Base-by-base conservation (phyloP, 1,140 invertebrate genomes). In the Brachionus paranguensis region DNA sequence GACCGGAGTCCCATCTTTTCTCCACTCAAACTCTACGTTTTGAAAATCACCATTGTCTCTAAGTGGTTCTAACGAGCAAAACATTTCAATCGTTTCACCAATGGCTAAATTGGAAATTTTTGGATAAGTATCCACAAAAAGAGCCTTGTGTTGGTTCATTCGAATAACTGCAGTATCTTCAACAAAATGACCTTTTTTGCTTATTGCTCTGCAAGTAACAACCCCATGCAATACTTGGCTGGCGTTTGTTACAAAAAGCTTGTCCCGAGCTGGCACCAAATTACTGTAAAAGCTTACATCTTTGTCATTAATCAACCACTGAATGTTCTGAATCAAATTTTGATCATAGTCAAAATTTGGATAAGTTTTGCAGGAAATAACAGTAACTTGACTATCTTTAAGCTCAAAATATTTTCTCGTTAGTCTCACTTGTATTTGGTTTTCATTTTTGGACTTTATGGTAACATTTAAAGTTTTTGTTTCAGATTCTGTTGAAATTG, bases 131-230 rank as follows among this genome's bases (percentile, higher is more conserved):
- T 76, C 72, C 7, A 50, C 43, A 24, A 27, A 37, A 27, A 76
- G 11, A 27, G 72, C 10, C 5, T 50, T 47, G 24, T 27, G 27
- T 11, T 47, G 27, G 43, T 76, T 50, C 43, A 76, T 29, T 76
- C 45, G 17, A 27, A 76, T 76, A 11, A 76, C 72, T 3, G 72
- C 72, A 50, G 72, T 76, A 20, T 76, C 72, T 76, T 76, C 72
- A 50, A 50, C 45, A 50, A 53, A 50, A 47, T 76, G 10, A 6
- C 45, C 72, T 14, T 76, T 33, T 12, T 20, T 76, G 20, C 12
- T 27, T 50, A 76, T 76, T 50, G 45, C 72, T 29, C 43, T 24
- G 27, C 72, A 76, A 50, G 43, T 50, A 27, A 76, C 24, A 0
- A 76, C 43, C 14, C 72, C 72, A 76, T 76, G 41, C 8, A 76